Evolutionary conservation across 2,797 vertebrate species (phyloP).

Genomic region (Halcyon smyrnensis): DNA sequence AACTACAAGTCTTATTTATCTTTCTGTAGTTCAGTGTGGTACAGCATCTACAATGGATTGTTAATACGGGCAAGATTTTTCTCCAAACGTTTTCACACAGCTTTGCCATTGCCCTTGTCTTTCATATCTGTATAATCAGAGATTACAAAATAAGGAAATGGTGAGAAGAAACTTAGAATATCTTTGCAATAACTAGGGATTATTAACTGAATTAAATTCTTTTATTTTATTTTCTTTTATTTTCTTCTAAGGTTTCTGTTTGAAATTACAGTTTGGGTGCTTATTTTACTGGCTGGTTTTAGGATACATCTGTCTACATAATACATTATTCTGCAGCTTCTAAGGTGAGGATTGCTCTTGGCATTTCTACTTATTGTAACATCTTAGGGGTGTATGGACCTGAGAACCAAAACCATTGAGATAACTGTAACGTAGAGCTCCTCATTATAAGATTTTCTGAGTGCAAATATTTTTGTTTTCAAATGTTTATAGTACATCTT

Average conservation of each 20-base stretch:
- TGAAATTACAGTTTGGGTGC: background rate
- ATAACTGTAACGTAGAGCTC: background rate
- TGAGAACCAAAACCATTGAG: background rate
- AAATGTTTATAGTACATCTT: background rate
- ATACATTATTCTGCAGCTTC: background rate
- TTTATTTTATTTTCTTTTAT: no score
- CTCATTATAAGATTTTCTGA: background rate
- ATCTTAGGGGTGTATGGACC: background rate
- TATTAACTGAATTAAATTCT: no score
- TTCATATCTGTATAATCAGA: no score
- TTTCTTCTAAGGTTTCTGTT: background rate
- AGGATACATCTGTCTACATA: background rate
- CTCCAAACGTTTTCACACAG: no score
- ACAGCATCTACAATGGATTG: no score
- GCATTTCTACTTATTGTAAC: background rate
- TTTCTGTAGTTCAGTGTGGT: no score
- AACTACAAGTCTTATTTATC: no score
- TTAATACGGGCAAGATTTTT: no score
- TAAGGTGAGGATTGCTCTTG: background rate
- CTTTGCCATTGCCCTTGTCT: no score
- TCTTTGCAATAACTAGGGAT: no score
- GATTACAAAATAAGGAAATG: no score
- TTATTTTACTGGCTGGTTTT: background rate
- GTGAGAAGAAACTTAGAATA: no score
- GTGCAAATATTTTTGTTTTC: background rate